These are phyloP conservation scores for Smittia aterrima DNA, from an alignment of 2,888 invertebrate genomes.

Conservation along the genomic window DNA sequence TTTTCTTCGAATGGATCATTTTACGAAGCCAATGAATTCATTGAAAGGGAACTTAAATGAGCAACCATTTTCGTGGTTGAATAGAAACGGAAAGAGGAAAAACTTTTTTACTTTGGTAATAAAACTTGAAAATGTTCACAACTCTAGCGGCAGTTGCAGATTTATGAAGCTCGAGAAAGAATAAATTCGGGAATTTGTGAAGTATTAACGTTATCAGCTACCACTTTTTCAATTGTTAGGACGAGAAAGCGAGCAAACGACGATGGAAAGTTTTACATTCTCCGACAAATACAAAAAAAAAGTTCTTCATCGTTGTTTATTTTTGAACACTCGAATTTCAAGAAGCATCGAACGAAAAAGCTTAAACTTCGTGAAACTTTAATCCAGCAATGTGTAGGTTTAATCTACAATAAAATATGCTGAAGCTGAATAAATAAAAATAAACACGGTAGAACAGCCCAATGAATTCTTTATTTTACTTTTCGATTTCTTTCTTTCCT, in stretches of 20 bases:
- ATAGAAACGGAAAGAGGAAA: too few relatives aligned
- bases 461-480: conserved; percentile 1
- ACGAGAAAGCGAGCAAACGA: background rate
- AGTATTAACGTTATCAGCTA: background rate
- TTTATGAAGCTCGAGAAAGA: background rate
- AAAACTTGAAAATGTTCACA: background rate
- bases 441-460: background rate
- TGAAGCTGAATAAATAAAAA: background rate
- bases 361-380: too few relatives aligned
- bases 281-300: background rate
- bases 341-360: background rate
- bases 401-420: background rate
- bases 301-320: background rate
- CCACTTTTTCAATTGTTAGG: background rate
- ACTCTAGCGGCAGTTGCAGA: background rate
- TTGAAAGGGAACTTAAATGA: too few relatives aligned
- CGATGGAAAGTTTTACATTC: background rate
- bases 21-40: too few relatives aligned
- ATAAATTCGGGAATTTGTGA: background rate
- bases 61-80: too few relatives aligned
- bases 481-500: background rate
- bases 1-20: too few relatives aligned
- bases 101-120: too few relatives aligned
- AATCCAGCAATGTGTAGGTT: background rate
- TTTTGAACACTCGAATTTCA: background rate